A percentile compares a stretch with the other conserved stretches of the same genome.
phyloP scores from a whole-genome alignment of 2,888 invertebrate genomes.

The Drosophila colorata region DNA sequence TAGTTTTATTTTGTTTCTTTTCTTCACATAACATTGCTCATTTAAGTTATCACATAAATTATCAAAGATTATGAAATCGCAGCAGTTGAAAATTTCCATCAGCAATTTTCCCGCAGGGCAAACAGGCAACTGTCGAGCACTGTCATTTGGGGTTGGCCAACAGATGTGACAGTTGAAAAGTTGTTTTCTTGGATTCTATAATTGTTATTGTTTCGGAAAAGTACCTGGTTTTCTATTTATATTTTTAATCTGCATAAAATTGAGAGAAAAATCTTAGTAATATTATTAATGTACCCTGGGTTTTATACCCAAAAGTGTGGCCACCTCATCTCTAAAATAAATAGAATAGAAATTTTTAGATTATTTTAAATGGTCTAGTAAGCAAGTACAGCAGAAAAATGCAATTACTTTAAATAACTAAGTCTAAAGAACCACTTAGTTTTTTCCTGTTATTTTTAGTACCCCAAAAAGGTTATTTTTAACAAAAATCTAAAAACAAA shows the following conservation, averaged over 20 bases:
- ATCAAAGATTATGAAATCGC: conserved; percentile 63
- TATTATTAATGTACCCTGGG: too few species aligned
- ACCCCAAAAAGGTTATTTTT: too few species aligned
- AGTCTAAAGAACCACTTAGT: neutral
- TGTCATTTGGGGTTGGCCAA: conserved; percentile 11
- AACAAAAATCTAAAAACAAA: too few species aligned
- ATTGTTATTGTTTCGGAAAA: conserved; percentile 12
- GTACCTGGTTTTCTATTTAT: neutral
- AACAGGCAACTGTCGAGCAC: conserved; percentile 14
- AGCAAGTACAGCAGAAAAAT: neutral
- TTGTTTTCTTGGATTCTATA: conserved; percentile 20
- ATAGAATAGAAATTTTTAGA: too few species aligned
- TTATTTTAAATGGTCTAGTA: too few species aligned
- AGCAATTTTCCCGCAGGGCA: conserved; percentile 13
- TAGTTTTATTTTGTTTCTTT: conserved; percentile 59
- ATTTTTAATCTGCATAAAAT: too few species aligned
- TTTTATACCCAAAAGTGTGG: too few species aligned
- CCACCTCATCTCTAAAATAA: too few species aligned
- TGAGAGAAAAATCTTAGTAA: too few species aligned
- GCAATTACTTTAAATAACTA: neutral
- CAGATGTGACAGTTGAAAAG: conserved; percentile 22
- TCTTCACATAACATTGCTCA: conserved; percentile 60
- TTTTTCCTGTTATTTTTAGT: neutral
- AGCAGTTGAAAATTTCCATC: conserved; percentile 39
- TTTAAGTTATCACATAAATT: conserved; percentile 77